Conservation (phyloP, 2,888 invertebrate species). For the Platycnemis pennipes region DNA sequence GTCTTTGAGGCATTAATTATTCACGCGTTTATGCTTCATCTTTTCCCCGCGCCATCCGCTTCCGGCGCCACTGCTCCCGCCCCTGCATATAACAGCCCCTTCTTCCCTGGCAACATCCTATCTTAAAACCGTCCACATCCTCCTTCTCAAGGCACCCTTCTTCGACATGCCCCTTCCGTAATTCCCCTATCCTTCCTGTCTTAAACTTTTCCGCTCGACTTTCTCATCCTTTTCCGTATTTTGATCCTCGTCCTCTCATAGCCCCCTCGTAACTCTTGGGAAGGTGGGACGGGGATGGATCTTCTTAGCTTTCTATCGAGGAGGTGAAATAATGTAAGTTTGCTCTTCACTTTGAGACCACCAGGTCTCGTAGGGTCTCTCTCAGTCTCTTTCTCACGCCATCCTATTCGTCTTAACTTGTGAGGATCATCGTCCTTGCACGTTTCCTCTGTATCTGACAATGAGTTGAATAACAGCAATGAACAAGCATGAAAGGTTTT, state of each 20-base stretch:
- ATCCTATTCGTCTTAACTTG: background rate
- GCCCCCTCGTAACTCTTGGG: constrained; percentile 7
- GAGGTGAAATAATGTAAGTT: constrained; percentile 41
- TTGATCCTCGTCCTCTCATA: background rate
- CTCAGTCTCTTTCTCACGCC: background rate
- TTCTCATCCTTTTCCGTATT: constrained; percentile 60
- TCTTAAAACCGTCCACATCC: background rate
- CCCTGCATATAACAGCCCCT: background rate
- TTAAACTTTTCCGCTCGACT: constrained; percentile 27
- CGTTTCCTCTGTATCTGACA: no score
- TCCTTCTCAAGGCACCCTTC: background rate
- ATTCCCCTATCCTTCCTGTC: constrained; percentile 17
- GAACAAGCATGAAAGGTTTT: no score
- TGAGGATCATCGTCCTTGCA: no score
- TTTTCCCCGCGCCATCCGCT: background rate
- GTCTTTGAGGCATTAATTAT: no score
- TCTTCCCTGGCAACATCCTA: background rate
- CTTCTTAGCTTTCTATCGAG: constrained; percentile 18
- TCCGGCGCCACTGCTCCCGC: background rate
- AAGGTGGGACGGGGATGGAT: no score
- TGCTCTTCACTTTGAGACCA: constrained; percentile 6
- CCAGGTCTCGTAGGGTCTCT: background rate
- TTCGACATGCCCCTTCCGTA: background rate
- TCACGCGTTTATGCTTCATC: background rate
- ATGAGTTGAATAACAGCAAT: no score